Evolutionary conservation across 1,140 invertebrate species (phyloP).

Genomic region (Portunus trituberculatus): DNA sequence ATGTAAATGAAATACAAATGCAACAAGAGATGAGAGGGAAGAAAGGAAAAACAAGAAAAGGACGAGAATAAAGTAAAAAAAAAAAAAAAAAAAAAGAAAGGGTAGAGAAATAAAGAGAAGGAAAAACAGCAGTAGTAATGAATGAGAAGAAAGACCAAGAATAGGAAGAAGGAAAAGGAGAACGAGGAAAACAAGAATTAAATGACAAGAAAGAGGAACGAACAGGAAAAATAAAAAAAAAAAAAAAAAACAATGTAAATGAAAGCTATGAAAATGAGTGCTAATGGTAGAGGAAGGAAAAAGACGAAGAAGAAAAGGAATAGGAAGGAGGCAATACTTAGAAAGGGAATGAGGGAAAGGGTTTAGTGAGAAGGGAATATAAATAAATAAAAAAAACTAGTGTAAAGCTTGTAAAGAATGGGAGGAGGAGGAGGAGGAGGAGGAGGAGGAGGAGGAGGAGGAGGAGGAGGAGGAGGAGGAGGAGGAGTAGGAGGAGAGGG

Average conservation of each 20-base stretch:
- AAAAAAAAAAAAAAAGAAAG: too few species aligned
- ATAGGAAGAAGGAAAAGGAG: too few species aligned
- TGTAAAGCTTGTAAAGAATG: background rate
- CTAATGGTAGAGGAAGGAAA: too few species aligned
- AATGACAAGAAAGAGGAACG: too few species aligned
- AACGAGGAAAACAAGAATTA: too few species aligned
- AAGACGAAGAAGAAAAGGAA: too few species aligned
- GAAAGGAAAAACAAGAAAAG: background rate
- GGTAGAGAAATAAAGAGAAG: too few species aligned
- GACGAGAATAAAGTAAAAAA: background rate
- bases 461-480: background rate
- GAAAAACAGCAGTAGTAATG: too few species aligned
- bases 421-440: background rate
- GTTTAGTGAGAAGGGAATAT: background rate
- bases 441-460: background rate
- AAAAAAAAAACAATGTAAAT: background rate
- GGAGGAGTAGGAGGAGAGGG: background rate
- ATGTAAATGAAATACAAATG: too few species aligned
- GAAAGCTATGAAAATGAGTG: too few species aligned
- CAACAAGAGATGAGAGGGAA: too few species aligned
- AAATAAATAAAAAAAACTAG: background rate
- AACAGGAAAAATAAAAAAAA: background rate
- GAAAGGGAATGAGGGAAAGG: background rate
- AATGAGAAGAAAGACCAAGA: too few species aligned
- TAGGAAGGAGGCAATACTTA: background rate